Conservation (phyloP, 2,113 vertebrate genomes). For the Tyto alba region DNA sequence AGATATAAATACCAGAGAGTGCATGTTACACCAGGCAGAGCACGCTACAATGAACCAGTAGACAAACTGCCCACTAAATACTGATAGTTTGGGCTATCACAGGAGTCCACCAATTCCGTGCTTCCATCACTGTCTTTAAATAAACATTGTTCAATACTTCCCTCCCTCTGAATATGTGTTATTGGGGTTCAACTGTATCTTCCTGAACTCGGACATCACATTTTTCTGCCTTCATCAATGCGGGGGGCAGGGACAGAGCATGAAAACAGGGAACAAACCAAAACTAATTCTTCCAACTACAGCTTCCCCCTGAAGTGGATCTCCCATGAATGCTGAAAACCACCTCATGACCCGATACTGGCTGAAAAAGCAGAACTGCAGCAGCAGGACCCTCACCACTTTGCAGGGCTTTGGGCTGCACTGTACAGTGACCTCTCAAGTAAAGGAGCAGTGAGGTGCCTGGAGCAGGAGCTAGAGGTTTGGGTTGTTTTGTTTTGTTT, state of each 20-base stretch:
- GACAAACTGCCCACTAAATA: neutral
- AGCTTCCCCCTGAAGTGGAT: neutral
- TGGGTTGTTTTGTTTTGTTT: too few relatives aligned
- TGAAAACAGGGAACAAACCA: neutral
- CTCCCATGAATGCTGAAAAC: neutral
- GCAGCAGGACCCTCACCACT: accelerated
- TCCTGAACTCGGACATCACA: neutral
- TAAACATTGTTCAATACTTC: neutral
- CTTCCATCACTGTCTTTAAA: neutral
- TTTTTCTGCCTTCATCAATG: neutral
- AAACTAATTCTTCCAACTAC: neutral
- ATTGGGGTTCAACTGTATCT: neutral
- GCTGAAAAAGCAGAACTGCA: neutral
- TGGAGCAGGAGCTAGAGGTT: neutral
- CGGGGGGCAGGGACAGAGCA: neutral
- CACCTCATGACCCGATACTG: neutral
- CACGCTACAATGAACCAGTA: neutral
- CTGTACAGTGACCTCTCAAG: accelerated
- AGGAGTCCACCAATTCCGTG: neutral
- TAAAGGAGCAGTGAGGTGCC: neutral
- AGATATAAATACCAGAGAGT: neutral
- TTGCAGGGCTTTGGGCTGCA: neutral
- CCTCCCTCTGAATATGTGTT: neutral
- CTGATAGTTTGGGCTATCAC: neutral
- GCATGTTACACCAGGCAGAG: neutral